Evolutionary conservation across 2,797 vertebrate species (phyloP).

Genomic region (Potorous gilbertii): DNA sequence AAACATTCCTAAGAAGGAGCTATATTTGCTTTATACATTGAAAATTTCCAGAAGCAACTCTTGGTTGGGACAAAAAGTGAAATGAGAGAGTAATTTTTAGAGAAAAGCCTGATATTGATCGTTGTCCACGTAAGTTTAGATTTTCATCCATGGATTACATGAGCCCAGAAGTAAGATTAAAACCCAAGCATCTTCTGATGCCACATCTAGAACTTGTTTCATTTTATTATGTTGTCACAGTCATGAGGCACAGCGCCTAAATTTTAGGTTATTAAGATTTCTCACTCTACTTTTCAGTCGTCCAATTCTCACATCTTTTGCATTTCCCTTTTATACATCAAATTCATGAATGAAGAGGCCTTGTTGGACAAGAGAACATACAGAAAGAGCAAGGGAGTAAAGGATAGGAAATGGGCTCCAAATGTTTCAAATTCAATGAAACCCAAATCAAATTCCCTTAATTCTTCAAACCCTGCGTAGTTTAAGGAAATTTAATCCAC

Average conservation of each 20-base stretch:
- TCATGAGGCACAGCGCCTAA: neutral
- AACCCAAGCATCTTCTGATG: neutral
- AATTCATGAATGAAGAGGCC: conserved; percentile 27
- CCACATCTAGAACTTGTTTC: neutral
- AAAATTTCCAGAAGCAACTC: neutral
- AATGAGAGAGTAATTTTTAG: neutral
- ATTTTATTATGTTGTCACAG: neutral
- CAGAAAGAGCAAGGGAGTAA: neutral
- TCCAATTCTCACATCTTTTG: conserved; percentile 19
- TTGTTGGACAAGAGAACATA: conserved; percentile 28
- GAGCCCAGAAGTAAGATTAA: neutral
- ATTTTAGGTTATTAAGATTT: conserved; percentile 23
- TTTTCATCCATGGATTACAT: neutral
- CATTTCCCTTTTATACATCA: neutral
- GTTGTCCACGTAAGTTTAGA: neutral
- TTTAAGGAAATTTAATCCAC: conserved; percentile 71
- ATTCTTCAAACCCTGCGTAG: conserved; percentile 63
- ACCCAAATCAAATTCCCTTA: conserved; percentile 56
- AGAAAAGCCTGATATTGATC: neutral
- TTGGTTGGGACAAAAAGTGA: neutral
- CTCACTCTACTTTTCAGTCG: neutral
- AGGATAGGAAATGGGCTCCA: conserved; percentile 13
- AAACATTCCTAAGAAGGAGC: neutral
- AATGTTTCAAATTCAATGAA: conserved; percentile 53
- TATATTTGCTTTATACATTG: neutral